Percentiles rank a stretch among this genome's conserved stretches.
Conservation (phyloP, 2,888 invertebrate genomes). For the Autographa pulchrina region DNA sequence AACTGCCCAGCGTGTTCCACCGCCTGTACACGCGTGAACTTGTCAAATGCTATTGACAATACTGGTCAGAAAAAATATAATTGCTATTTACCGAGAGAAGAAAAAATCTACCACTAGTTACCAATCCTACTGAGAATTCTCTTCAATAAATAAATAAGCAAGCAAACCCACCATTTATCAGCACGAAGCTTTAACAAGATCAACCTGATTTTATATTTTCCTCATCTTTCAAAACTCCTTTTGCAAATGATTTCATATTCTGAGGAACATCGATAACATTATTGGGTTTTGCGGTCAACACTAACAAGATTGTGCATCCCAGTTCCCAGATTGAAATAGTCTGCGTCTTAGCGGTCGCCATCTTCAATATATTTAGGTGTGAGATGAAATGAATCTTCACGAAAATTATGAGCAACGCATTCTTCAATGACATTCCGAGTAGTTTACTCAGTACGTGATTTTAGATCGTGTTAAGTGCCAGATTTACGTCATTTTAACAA, state of each 20-base stretch:
- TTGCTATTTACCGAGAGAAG: no score
- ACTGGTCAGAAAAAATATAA: no score
- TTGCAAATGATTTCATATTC: conserved; percentile 5
- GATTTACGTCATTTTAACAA: no score
- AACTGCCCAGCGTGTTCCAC: no score
- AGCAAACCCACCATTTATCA: background rate
- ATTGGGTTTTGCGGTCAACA: conserved; percentile 13
- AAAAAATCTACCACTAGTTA: no score
- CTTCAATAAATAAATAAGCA: background rate
- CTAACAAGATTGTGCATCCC: conserved; percentile 18
- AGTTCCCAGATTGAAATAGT: conserved; percentile 7
- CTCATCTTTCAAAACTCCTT: background rate
- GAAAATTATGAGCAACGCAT: background rate
- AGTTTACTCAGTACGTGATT: background rate
- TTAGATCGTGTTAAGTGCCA: background rate
- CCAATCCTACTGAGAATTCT: background rate
- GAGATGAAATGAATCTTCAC: conserved; percentile 11
- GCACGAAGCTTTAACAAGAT: background rate
- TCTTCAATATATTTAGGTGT: conserved; percentile 20
- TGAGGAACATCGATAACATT: background rate
- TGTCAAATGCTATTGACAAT: no score
- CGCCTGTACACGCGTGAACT: no score
- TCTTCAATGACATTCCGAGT: background rate
- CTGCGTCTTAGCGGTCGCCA: background rate
- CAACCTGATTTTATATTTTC: background rate